Conservation (phyloP, 2,888 invertebrate species). For the Megalurothrips usitatus region DNA sequence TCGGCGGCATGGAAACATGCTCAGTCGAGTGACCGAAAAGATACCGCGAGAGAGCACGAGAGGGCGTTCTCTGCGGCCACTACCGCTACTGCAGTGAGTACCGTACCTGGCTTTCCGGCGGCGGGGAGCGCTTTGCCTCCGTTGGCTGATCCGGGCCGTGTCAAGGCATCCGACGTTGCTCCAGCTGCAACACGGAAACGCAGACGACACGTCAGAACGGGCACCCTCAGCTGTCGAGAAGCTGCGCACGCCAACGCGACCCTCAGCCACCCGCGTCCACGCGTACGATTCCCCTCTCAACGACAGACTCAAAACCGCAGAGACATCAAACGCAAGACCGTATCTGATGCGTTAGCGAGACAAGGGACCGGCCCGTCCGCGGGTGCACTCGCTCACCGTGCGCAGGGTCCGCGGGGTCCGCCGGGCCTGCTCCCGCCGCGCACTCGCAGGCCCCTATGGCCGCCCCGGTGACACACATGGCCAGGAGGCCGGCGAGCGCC, state of each 20-base stretch:
- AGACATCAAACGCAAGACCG: too few species aligned
- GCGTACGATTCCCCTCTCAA: too few species aligned
- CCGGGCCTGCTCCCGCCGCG: background rate
- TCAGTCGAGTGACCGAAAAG: background rate
- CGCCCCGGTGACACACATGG: background rate
- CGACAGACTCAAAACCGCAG: too few species aligned
- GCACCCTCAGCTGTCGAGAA: too few species aligned
- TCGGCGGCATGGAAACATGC: background rate
- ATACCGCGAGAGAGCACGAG: background rate
- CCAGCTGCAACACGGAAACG: background rate
- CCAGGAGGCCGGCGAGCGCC: background rate
- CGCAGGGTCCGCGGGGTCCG: background rate
- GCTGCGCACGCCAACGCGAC: too few species aligned
- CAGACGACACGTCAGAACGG: background rate
- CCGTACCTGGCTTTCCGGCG: background rate
- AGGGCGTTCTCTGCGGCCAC: too few species aligned
- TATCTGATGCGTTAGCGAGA: too few species aligned
- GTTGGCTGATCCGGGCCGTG: conserved; percentile 36
- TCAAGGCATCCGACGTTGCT: background rate
- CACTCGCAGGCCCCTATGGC: background rate
- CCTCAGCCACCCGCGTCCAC: too few species aligned
- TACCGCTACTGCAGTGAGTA: background rate
- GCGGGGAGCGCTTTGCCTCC: conserved; percentile 1
- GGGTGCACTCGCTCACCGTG: background rate
- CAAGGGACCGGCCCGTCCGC: too few species aligned